Percentiles rank a stretch among this genome's conserved stretches.
These are phyloP conservation scores for Callinectes sapidus DNA, from an alignment of 2,888 invertebrate species.

Conservation along the genomic window DNA sequence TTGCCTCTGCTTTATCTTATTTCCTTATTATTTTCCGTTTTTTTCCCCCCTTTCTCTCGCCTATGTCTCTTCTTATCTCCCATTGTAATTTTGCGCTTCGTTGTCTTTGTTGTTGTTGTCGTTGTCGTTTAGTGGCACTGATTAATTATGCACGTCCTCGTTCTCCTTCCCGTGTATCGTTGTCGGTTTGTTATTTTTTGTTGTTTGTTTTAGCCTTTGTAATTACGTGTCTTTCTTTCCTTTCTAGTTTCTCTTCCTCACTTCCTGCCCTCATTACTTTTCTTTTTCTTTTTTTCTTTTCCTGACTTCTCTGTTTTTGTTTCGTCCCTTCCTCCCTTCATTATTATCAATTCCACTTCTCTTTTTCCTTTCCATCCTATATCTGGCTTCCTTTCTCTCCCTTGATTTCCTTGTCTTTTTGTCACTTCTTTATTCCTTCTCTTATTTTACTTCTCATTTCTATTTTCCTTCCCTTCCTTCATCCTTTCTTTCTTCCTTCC, in stretches of 20 bases:
- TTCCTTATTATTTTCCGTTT: background rate
- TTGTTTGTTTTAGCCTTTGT: background rate
- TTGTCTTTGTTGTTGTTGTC: background rate
- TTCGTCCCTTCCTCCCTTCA: background rate
- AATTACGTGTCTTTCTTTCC: background rate
- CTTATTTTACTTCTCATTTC: background rate
- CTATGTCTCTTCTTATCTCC: background rate
- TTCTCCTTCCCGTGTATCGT: background rate
- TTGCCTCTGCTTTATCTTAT: background rate
- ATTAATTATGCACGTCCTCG: background rate
- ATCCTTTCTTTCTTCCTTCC: background rate
- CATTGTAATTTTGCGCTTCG: background rate
- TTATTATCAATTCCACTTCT: background rate
- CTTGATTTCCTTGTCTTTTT: background rate
- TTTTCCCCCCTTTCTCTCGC: background rate
- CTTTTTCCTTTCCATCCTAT: background rate
- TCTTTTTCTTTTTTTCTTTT: background rate
- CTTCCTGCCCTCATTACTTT: background rate
- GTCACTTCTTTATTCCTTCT: background rate
- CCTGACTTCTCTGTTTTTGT: background rate
- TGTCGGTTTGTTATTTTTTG: background rate
- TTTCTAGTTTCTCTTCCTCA: background rate
- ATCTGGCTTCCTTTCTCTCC: background rate
- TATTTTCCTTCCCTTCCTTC: background rate
- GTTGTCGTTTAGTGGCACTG: background rate